These are phyloP conservation scores for Pristionchus fissidentatus DNA, from an alignment of 2,888 invertebrate species.

Conservation along the genomic window DNA sequence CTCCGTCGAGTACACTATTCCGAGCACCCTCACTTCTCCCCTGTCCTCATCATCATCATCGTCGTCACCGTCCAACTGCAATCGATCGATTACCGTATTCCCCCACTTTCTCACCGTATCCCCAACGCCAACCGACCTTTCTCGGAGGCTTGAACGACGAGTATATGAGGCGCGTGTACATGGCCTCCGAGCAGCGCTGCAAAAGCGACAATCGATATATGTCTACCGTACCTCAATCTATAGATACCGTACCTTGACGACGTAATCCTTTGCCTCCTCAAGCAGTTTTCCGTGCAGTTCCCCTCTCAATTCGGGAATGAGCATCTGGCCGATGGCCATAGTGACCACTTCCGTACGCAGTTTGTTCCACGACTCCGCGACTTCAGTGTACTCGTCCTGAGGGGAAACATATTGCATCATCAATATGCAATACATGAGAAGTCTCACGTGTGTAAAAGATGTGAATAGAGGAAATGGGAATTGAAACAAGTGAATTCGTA, in stretches of 20 bases:
- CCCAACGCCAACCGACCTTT: conserved; percentile 78
- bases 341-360: conserved; percentile 81
- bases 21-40: conserved; percentile 82
- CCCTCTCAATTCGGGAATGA: conserved; percentile 89
- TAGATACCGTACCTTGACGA: conserved; percentile 75
- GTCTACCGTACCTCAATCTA: not conserved
- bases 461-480: too few relatives aligned
- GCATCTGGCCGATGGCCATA: conserved; percentile 87
- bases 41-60: conserved; percentile 41
- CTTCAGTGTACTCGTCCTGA: conserved; percentile 64
- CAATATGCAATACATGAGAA: too few relatives aligned
- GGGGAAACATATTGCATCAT: too few relatives aligned
- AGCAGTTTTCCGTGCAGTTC: conserved; percentile 87
- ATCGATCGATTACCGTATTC: not conserved
- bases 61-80: conserved; percentile 19
- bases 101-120: not conserved
- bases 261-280: conserved; percentile 85
- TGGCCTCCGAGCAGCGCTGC: conserved; percentile 48
- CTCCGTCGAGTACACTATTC: conserved; percentile 82
- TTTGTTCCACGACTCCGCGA: conserved; percentile 88
- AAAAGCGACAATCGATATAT: conserved; percentile 8
- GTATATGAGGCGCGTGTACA: conserved; percentile 53
- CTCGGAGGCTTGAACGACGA: conserved; percentile 72
- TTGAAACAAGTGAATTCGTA: too few relatives aligned
- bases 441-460: too few relatives aligned